These are phyloP conservation scores for Schizotus pectinicornis DNA, from an alignment of 2,888 invertebrate species.

Conservation along the genomic window DNA sequence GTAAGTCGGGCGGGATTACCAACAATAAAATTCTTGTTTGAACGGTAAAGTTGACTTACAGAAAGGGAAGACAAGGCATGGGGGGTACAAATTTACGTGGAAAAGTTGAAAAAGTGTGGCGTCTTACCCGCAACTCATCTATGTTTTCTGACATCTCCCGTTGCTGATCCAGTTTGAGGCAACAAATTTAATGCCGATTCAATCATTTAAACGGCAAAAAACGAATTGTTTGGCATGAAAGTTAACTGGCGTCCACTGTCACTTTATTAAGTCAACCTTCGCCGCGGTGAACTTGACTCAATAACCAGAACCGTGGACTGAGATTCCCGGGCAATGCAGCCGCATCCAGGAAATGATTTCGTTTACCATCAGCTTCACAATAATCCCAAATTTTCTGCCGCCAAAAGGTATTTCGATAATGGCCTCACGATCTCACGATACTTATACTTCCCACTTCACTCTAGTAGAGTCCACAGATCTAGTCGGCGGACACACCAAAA, in stretches of 20 bases:
- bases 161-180: slow-evolving; percentile 33
- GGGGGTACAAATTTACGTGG: slow-evolving; percentile 16
- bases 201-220: slow-evolving; percentile 38
- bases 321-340: neutral
- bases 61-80: slow-evolving; percentile 13
- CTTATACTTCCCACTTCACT: slow-evolving; percentile 1
- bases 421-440: neutral
- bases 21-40: too few relatives aligned
- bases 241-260: slow-evolving; percentile 24
- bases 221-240: slow-evolving; percentile 18
- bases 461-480: neutral
- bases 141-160: slow-evolving; percentile 58
- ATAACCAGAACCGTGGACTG: neutral
- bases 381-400: neutral
- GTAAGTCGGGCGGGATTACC: too few relatives aligned
- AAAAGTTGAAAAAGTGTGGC: neutral
- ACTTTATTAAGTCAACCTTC: neutral
- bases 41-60: too few relatives aligned
- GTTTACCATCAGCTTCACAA: neutral
- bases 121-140: slow-evolving; percentile 56
- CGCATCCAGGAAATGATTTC: neutral
- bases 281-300: slow-evolving; percentile 16
- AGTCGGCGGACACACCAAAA: neutral
- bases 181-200: slow-evolving; percentile 34
- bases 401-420: neutral